Conservation (phyloP, 2,113 vertebrate species). For the Amazona guildingii region DNA sequence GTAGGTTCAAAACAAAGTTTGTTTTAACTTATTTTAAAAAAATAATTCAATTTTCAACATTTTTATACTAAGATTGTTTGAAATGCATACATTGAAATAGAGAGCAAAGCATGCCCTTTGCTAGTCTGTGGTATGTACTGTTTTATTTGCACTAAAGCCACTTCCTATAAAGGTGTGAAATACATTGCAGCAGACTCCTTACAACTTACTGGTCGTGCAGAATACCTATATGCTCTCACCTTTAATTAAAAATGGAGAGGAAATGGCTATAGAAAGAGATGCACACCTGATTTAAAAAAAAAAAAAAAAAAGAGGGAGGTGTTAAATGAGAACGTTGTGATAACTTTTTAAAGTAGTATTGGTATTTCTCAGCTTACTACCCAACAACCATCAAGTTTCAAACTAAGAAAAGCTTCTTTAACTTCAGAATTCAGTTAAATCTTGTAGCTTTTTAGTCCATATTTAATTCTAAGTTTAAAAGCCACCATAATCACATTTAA, state of each 20-base stretch:
- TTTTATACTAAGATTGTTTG: slow-evolving; percentile 42
- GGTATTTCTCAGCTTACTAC: not conserved
- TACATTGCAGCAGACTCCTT: slow-evolving; percentile 18
- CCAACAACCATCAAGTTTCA: slow-evolving; percentile 15
- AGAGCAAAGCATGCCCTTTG: slow-evolving; percentile 50
- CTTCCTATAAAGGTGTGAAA: not conserved
- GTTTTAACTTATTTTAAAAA: slow-evolving; percentile 40
- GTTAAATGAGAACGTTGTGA: not conserved
- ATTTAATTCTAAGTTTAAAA: slow-evolving; percentile 27
- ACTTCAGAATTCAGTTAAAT: slow-evolving; percentile 39
- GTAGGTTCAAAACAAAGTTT: slow-evolving; percentile 33
- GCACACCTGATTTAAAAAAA: not conserved
- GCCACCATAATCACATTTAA: slow-evolving; percentile 11
- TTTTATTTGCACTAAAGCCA: slow-evolving; percentile 32
- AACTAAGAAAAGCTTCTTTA: slow-evolving; percentile 13
- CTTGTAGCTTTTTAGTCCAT: slow-evolving; percentile 8
- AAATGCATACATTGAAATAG: not conserved
- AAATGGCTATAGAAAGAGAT: slow-evolving; percentile 2
- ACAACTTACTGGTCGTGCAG: not conserved
- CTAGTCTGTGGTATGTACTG: slow-evolving; percentile 5
- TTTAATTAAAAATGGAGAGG: not conserved
- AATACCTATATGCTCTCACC: not conserved
- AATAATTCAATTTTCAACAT: slow-evolving; percentile 15
- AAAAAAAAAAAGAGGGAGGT: not conserved
- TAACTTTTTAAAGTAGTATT: slow-evolving; percentile 1